Base-by-base conservation (phyloP, 2,113 vertebrate genomes). In the Cephalophus harveyi region DNA sequence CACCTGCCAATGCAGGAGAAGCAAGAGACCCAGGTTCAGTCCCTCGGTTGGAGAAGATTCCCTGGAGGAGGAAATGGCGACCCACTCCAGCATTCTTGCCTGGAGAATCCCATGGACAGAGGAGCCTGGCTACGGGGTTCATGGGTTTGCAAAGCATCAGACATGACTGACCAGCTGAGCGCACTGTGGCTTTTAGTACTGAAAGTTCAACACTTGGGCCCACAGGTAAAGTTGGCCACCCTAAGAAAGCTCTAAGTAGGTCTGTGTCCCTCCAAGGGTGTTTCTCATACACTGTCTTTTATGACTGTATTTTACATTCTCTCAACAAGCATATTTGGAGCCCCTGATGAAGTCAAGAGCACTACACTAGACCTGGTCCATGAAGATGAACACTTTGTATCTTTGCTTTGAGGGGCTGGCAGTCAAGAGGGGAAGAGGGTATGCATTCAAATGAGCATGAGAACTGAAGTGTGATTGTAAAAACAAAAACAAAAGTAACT, bases 381-480 rank as follows among this genome's bases (percentile, higher is more conserved):
- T 60, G 71, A 52, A 23, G 6, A 52, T 57, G 21, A 30, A 19
- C 17, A 33, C 3, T 11, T 14, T 0, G 0, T 46, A 19, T 48
- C 23, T 36, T 55, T 95, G 36, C 28, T 67, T 16, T 13, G 30
- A 28, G 25, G 23, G 21, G 40, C n/a, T 71, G 28, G 67, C 21
- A 30, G 33, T 23, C 90, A 74, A 28, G 4, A 7, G 28, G 21
- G 78, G 19, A 95, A 71, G 57, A 79, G 48, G 1, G 2, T 30
- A 46, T 48, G 21, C 30, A 67, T 48, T 36, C 48, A 97, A 48
- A 62, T 40, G 19, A 87, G 48, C 14, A 55, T 6, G 16, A 74
- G 36, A 76, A 91, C 5, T 9, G 23, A 93, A 89, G 11, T 6
- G 7, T 50, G 40, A 28, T 43, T 78, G 17, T 12, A 60, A 52